Evolutionary conservation across 2,113 vertebrate genomes (phyloP).

Genomic region (Zingel zingel): DNA sequence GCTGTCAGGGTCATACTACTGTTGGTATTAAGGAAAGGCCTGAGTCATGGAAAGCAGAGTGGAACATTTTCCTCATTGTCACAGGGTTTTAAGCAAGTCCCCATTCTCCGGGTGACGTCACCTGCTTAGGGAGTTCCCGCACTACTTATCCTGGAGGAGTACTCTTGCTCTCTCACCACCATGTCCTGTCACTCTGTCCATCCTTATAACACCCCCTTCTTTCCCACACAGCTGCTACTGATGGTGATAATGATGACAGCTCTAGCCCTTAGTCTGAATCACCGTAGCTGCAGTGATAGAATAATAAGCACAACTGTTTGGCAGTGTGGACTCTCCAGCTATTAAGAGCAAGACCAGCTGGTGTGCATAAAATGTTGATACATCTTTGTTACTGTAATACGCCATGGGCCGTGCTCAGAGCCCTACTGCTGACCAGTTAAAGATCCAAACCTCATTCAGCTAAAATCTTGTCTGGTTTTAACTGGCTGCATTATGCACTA

Average conservation of each 20-base stretch:
- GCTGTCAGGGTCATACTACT: slow-evolving; percentile 44
- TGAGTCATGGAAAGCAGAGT: slow-evolving; percentile 62
- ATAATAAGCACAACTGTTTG: slow-evolving; percentile 66
- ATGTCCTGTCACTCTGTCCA: slow-evolving; percentile 40
- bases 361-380: slow-evolving; percentile 44
- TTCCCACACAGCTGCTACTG: slow-evolving; percentile 72
- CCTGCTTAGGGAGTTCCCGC: slow-evolving; percentile 56
- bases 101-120: slow-evolving; percentile 46
- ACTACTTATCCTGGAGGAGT: slow-evolving; percentile 19
- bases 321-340: slow-evolving; percentile 12
- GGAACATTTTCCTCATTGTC: slow-evolving; percentile 66
- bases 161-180: slow-evolving; percentile 2
- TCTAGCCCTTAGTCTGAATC: slow-evolving; percentile 41
- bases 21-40: slow-evolving; percentile 51
- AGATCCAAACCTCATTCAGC: slow-evolving; percentile 32
- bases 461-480: slow-evolving; percentile 51
- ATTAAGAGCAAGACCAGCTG: slow-evolving; percentile 51
- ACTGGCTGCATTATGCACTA: slow-evolving; percentile 58
- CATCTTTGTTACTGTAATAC: slow-evolving; percentile 62
- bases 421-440: slow-evolving; percentile 26
- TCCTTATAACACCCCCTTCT: slow-evolving; percentile 68
- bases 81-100: slow-evolving; percentile 40
- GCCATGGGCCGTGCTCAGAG: neutral
- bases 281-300: slow-evolving; percentile 33
- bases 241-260: slow-evolving; percentile 5